Evolutionary conservation across 2,797 vertebrate genomes (phyloP), one percentile per base, ranked within the genome.

Genomic region (Hylomyscus alleni): DNA sequence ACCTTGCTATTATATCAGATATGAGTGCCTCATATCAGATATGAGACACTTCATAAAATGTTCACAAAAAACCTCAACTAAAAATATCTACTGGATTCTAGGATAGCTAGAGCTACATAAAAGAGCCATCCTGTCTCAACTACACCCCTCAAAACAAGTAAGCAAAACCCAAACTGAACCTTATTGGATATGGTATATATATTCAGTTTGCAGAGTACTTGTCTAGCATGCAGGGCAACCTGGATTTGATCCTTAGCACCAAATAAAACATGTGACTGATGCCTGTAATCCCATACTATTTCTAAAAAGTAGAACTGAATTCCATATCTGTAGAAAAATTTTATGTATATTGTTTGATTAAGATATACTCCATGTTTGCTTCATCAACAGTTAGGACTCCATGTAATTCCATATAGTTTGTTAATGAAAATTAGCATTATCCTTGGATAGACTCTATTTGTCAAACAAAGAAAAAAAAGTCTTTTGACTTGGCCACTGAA

Each of bases 391-490:
- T 31, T 84, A 37, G 44, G 15, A 92, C 31, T 85, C 60, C 73
- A 69, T n/a, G 34, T 19, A 95, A 93, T 69, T 80, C 52, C 20
- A 86, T 20, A 44, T 69, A 90, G 76, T 44, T 69, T 88, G n/a
- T 80, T 10, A 12, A 75, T 83, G 20, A 86, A 94, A 95, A 87
- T 78, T 67, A 93, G 82, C 24, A 11, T 87, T 89, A 52, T 14
- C 62, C 13, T 52, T 69, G 90, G 93, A 40, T 40, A 82, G 22
- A 82, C 92, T 34, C 7, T 13, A 72, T 12, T 40, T 85, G 37
- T 52, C 54, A 96, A 94, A 95, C 78, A 58, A 82, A 37, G 22
- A 58, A 58, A 26, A 89, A 37, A 89, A 93, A 29, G 4, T 78
- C 4, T 69, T 82, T 69, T 82, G 69, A 52, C 12, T 94, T 80